These are phyloP conservation scores for Corythaixoides concolor DNA, from an alignment of 2,113 vertebrate genomes.

Conservation along the genomic window DNA sequence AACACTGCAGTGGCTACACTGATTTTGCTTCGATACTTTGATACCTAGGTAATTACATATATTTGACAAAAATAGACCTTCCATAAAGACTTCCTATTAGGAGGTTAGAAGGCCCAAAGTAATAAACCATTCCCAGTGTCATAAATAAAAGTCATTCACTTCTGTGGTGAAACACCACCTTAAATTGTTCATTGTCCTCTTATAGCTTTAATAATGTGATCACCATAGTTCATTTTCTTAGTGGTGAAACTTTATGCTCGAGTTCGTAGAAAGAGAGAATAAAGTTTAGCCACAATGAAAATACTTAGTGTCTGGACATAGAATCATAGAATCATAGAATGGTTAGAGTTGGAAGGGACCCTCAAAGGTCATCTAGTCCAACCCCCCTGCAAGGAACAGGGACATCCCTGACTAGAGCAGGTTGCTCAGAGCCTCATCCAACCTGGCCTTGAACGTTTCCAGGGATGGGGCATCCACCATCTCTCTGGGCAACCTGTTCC, in stretches of 20 bases:
- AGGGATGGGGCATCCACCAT: too few species aligned
- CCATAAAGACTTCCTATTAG: neutral
- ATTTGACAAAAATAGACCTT: neutral
- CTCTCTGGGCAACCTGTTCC: too few species aligned
- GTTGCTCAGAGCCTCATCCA: too few species aligned
- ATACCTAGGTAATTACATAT: neutral
- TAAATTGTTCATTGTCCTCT: constrained; percentile 12
- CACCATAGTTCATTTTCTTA: neutral
- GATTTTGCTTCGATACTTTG: neutral
- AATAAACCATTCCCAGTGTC: neutral
- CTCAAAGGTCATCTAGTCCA: too few species aligned
- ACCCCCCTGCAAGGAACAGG: too few species aligned
- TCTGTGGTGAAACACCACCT: neutral
- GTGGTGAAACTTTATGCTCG: neutral
- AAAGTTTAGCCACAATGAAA: neutral
- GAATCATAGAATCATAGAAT: too few species aligned
- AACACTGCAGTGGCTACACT: neutral
- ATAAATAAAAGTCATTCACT: neutral
- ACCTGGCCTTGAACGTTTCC: too few species aligned
- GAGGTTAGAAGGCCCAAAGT: neutral
- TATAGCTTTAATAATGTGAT: neutral
- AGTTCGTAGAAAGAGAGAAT: constrained; percentile 4
- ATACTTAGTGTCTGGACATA: too few species aligned
- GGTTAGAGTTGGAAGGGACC: too few species aligned
- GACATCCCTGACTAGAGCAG: too few species aligned